Evolutionary conservation across 1,140 invertebrate species (phyloP), one percentile per base, ranked within the genome.

Genomic region (Leptinotarsa texana): DNA sequence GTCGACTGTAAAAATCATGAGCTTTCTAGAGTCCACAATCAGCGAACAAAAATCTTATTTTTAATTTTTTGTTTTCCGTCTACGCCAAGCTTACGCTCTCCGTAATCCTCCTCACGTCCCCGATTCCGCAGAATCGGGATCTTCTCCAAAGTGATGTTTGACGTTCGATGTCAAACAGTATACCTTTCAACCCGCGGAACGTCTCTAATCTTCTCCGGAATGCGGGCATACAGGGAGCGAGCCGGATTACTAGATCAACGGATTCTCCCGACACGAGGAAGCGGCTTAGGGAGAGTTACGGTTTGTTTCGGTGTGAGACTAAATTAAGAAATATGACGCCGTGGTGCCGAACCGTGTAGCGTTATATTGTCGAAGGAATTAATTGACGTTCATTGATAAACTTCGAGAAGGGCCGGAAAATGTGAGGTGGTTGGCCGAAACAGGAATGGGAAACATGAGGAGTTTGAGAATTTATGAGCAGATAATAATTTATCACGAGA

Each of bases 301-400:
- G 51, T 18, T 57, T 57, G 51, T 57, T 57, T 57, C 51, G 51
- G 51, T 57, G 15, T 57, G 13, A 15, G 51, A 57, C 15, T 57
- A 57, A 57, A 57, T 57, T 57, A 57, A 57, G 51, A 57, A 57
- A 57, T 57, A 57, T 57, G 51, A 57, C n/a, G 51, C 51, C n/a
- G n/a, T 17, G 51, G 15, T 57, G 51, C 51, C 13, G 51, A 18
- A 15, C 51, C 15, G 2, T 57, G n/a, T 57, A 17, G 51, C 51
- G n/a, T 57, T 57, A 15, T 57, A 8, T 17, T 57, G 51, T 57
- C 51, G 51, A 42, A 42, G 33, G 51, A 18, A 57, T 57, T 57
- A 57, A 57, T 57, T 57, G 51, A 57, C 51, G 51, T 57, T 57
- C n/a, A 57, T 57, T 57, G 51, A 18, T 57, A 18, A 57, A 42